Percentiles rank a stretch among this genome's conserved stretches.
These are phyloP conservation scores for Drosophila mimica DNA, from an alignment of 2,888 invertebrate genomes.

Conservation along the genomic window DNA sequence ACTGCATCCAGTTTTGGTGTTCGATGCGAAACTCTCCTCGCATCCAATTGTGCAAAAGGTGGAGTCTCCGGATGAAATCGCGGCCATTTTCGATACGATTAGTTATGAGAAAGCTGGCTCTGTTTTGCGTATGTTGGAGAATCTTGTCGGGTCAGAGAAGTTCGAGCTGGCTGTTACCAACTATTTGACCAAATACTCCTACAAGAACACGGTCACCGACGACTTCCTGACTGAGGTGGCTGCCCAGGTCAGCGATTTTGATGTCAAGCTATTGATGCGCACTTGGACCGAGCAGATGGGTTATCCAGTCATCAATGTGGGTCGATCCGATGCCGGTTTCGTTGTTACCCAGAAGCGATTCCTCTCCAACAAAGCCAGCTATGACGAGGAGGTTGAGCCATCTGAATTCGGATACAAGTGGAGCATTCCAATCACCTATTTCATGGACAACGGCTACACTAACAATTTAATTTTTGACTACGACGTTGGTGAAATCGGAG, in stretches of 20 bases:
- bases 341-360: slow-evolving; percentile 90
- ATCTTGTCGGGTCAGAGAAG: slow-evolving; percentile 88
- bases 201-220: slow-evolving; percentile 91
- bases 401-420: slow-evolving; percentile 89
- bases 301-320: slow-evolving; percentile 90
- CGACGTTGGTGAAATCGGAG: slow-evolving; percentile 17
- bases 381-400: slow-evolving; percentile 84
- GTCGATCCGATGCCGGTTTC: slow-evolving; percentile 83
- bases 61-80: slow-evolving; percentile 93
- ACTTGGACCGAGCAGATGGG: slow-evolving; percentile 96
- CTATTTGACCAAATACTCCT: slow-evolving; percentile 90
- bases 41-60: slow-evolving; percentile 95
- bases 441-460: slow-evolving; percentile 85
- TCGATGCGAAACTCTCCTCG: slow-evolving; percentile 92
- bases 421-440: slow-evolving; percentile 92
- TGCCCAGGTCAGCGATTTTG: slow-evolving; percentile 86
- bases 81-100: slow-evolving; percentile 94
- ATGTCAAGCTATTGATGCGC: slow-evolving; percentile 89
- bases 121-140: slow-evolving; percentile 94
- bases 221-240: slow-evolving; percentile 88
- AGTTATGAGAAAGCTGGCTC: slow-evolving; percentile 96
- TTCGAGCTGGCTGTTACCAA: slow-evolving; percentile 90
- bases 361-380: slow-evolving; percentile 88
- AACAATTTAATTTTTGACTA: slow-evolving; percentile 74
- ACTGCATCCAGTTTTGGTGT: slow-evolving; percentile 89